Evolutionary conservation across 2,888 invertebrate genomes (phyloP), one percentile per base, ranked within the genome.

Genomic region (Piscicola geometra): DNA sequence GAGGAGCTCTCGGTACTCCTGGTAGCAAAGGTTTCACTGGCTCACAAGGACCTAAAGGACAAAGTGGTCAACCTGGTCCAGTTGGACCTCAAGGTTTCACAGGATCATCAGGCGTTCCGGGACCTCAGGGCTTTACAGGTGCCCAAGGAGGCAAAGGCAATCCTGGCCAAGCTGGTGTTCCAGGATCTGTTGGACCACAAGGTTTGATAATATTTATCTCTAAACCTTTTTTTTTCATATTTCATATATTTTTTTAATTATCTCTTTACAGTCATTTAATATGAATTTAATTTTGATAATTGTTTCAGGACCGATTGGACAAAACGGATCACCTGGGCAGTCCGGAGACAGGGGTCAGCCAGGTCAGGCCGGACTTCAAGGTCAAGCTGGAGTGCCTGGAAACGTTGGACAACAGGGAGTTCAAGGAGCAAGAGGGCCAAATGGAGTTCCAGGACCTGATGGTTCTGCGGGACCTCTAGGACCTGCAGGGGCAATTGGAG

Each of bases 331-430:
- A 3, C 73, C 50, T 21, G 77, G 77, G 1, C 66, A 50, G 67
- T 28, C 76, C 30, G 77, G 78, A 36, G 67, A 67, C 50, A n/a
- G 71, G 30, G 79, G 79, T 47, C 71, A 41, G 12, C 56, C 15
- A 25, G 76, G 78, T 36, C 64, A 50, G 32, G 21, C 71, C 69
- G 78, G 79, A 35, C 28, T n/a, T 30, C 35, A 70, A n/a, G 79
- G 79, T 18, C 56, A 64, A 64, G 68, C 66, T 3, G 78, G 78
- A 18, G 56, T 68, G 12, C 47, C 75, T 41, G 78, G 77, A 3
- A 64, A 33, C n/a, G 47, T 50, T 25, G 78, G 81, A 52, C 71
- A 80, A 12, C 78, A 80, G 32, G 84, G 83, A 56, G 79, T 78
- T 32, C 78, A 80, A 35, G 84, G 83, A 50, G 79, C 78, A 32